Percentiles rank a stretch among this genome's conserved stretches.
These are phyloP conservation scores for Halyomorpha halys DNA, from an alignment of 1,140 invertebrate genomes.

Conservation along the genomic window DNA sequence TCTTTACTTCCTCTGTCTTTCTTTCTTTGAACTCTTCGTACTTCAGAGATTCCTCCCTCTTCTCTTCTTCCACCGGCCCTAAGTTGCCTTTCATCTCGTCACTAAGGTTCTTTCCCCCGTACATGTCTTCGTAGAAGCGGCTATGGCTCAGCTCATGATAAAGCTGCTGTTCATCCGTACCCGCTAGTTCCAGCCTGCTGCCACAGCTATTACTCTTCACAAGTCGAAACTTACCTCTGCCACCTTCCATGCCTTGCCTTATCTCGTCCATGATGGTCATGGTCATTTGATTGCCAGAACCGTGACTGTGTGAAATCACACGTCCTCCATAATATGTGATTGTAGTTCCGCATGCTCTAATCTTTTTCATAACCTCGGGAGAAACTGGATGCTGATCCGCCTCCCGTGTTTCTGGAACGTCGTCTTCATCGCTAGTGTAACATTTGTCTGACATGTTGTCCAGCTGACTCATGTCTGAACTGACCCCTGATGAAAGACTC, in stretches of 20 bases:
- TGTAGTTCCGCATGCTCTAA: slow-evolving; percentile 71
- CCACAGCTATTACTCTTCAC: slow-evolving; percentile 77
- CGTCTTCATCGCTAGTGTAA: slow-evolving; percentile 33
- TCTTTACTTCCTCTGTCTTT: slow-evolving; percentile 12
- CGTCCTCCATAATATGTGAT: slow-evolving; percentile 78
- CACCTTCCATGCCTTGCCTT: slow-evolving; percentile 22
- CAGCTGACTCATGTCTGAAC: slow-evolving; percentile 40
- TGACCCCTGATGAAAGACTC: slow-evolving; percentile 43
- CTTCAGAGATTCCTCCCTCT: slow-evolving; percentile 9
- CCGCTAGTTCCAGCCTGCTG: slow-evolving; percentile 64
- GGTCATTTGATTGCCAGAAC: slow-evolving; percentile 49
- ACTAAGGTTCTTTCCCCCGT: slow-evolving; percentile 21
- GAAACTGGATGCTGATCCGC: slow-evolving; percentile 34
- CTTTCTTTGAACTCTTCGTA: slow-evolving; percentile 11
- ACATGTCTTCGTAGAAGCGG: slow-evolving; percentile 22
- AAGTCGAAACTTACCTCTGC: slow-evolving; percentile 40
- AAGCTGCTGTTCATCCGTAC: slow-evolving; percentile 39
- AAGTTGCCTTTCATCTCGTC: slow-evolving; percentile 28
- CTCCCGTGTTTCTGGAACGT: slow-evolving; percentile 35
- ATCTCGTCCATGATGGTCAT: slow-evolving; percentile 56
- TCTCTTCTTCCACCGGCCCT: slow-evolving; percentile 27
- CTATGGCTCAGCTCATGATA: slow-evolving; percentile 60
- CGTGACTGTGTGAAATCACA: slow-evolving; percentile 54
- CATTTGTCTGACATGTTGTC: slow-evolving; percentile 38
- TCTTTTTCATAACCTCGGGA: slow-evolving; percentile 67